Base-by-base conservation (phyloP, 2,888 invertebrate species). In the Orchesella flavescens region DNA sequence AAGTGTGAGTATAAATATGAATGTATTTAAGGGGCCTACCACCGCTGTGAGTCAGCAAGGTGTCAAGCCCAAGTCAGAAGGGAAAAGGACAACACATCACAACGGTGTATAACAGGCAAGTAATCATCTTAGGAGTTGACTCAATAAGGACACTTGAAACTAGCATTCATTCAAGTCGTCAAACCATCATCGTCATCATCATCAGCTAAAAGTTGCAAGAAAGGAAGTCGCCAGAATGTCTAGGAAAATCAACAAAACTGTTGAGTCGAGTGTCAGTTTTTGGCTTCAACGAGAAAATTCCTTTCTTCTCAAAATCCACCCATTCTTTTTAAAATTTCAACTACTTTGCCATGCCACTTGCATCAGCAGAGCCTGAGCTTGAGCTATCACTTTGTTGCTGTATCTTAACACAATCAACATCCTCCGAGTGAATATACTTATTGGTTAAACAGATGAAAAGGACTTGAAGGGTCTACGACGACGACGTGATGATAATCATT, bases 191-290 rank as follows among this genome's bases (percentile, higher is more conserved):
- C 76, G 55, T 66, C 66, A 76, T 43, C 53, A 53, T 49, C 15
- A 76, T 76, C 66, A 68, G 23, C 63, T n/a, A 57, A 65, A 66
- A 43, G 55, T 24, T 66, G 46, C 34, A 15, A 49, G 46, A 55
- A 69, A 78, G 78, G 78, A 78, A 78, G 71, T 78, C 78, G 78
- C 78, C 78, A 71, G 78, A 21, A 10, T 19, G 78, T 78, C 78
- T 78, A 61, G 69, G 23, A 78, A 69, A 78, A 76, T 76, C 68
- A 34, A 76, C 66, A 76, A 76, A 76, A 76, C 68, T 53, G 76
- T 75, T 55, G 17, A 61, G 21, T 49, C 49, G 63, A 73, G 59
- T 59, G 61, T 73, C 73, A 61, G 44, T 43, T 61, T 61, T 65
- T 4, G 9, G 12, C 7, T 23, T 65, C 65, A 61, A 75, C 12